Conservation (phyloP, 2,888 invertebrate genomes). For the Harpagoxenus sublaevis region DNA sequence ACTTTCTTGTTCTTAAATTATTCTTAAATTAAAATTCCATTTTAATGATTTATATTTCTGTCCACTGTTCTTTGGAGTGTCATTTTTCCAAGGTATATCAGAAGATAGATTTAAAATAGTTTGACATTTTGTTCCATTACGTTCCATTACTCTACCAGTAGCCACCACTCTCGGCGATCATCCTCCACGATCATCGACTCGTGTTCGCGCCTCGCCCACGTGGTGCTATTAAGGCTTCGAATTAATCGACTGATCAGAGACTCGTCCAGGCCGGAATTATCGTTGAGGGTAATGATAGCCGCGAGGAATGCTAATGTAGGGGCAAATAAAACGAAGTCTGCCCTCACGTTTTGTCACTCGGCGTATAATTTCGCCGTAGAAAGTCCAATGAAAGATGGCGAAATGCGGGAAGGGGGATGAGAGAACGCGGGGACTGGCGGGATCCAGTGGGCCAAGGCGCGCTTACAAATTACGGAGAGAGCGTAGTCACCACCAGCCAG, state of each 20-base stretch:
- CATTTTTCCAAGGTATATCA: background rate
- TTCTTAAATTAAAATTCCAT: background rate
- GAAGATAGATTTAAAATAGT: background rate
- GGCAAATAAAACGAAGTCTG: constrained; percentile 56
- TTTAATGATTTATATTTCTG: background rate
- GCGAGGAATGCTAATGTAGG: constrained; percentile 72
- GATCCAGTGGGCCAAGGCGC: constrained; percentile 66
- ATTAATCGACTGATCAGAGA: constrained; percentile 72
- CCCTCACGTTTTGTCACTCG: constrained; percentile 43
- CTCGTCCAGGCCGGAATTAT: constrained; percentile 55
- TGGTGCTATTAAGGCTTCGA: constrained; percentile 56
- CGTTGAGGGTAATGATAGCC: constrained; percentile 67
- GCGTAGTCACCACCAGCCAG: constrained; percentile 65
- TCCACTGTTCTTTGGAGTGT: background rate
- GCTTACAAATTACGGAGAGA: constrained; percentile 82
- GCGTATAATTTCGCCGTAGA: constrained; percentile 73
- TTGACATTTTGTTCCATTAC: background rate
- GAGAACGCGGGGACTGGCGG: background rate
- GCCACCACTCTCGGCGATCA: background rate
- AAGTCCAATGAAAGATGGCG: constrained; percentile 61
- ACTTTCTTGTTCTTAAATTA: background rate
- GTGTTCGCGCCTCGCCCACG: constrained; percentile 37
- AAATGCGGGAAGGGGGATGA: background rate
- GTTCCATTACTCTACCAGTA: background rate
- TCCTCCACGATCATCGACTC: constrained; percentile 10